These are phyloP conservation scores for Pleuronectes platessa DNA, from an alignment of 2,113 vertebrate species.

Conservation along the genomic window DNA sequence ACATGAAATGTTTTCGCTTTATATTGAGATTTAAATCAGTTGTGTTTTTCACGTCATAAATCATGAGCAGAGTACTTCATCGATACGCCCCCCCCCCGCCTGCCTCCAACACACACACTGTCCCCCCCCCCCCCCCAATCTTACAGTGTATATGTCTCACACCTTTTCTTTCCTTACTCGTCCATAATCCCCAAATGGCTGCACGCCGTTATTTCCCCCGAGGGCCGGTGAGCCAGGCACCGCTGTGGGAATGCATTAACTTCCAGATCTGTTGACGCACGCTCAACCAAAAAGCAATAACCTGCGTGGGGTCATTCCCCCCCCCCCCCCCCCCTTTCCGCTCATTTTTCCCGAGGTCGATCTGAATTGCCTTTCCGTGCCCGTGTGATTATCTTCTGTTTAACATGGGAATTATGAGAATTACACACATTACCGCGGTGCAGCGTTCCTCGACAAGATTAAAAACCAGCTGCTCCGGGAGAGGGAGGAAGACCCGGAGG, in stretches of 20 bases:
- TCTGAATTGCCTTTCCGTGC: conserved; percentile 71
- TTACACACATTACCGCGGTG: conserved; percentile 58
- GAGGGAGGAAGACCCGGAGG: conserved; percentile 18
- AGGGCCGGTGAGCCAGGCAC: conserved; percentile 52
- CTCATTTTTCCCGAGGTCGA: conserved; percentile 75
- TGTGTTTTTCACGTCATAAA: conserved; percentile 39
- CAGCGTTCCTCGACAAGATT: conserved; percentile 62
- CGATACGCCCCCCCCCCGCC: conserved; percentile 6
- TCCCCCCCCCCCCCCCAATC: background rate
- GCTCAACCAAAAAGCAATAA: conserved; percentile 82
- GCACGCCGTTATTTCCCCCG: conserved; percentile 76
- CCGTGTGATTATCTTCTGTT: conserved; percentile 70
- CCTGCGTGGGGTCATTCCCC: conserved; percentile 56
- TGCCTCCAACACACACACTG: background rate
- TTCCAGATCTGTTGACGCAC: conserved; percentile 81
- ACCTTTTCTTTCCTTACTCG: conserved; percentile 59
- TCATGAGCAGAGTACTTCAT: conserved; percentile 21
- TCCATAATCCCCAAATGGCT: conserved; percentile 72
- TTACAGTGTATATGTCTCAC: conserved; percentile 54
- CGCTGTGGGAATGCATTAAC: conserved; percentile 76
- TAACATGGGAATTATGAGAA: conserved; percentile 78
- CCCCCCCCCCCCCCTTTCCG: conserved; percentile 31
- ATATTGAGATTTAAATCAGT: no score
- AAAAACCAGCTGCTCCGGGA: conserved; percentile 50
- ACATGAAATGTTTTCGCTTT: no score